A percentile compares a stretch with the other conserved stretches of the same genome.
Conservation (phyloP, 2,113 vertebrate genomes). For the Prunella fulvescens region DNA sequence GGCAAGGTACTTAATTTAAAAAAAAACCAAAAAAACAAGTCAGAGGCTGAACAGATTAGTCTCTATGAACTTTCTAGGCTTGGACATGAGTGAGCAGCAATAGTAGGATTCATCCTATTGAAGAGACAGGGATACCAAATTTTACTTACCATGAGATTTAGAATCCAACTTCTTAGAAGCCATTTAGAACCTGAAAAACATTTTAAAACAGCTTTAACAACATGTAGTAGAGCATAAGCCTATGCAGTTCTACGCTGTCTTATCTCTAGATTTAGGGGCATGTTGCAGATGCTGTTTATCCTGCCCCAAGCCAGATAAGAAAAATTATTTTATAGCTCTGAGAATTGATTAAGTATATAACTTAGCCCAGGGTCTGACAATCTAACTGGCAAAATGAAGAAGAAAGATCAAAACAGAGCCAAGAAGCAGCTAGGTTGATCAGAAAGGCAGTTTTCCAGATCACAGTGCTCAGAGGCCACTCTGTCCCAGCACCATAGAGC, state of each 20-base stretch:
- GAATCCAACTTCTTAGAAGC: constrained; percentile 93
- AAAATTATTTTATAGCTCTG: neutral
- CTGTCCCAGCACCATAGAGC: neutral
- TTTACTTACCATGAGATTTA: constrained; percentile 86
- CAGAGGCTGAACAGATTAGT: neutral
- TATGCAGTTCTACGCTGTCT: neutral
- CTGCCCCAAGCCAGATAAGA: neutral
- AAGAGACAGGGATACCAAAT: neutral
- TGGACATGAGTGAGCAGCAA: neutral
- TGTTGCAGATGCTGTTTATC: neutral
- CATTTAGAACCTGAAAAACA: constrained; percentile 91
- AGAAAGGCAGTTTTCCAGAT: neutral
- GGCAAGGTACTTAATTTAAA: neutral
- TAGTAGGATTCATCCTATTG: neutral
- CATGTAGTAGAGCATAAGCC: neutral
- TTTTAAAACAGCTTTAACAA: constrained; percentile 11
- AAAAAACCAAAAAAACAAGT: neutral
- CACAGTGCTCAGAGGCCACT: fast-evolving
- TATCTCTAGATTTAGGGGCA: neutral
- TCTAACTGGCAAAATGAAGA: neutral
- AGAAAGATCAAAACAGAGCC: neutral
- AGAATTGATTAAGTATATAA: neutral
- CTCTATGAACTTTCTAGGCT: neutral
- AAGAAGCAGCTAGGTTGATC: neutral
- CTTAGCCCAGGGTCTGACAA: neutral